Evolutionary conservation across 2,113 vertebrate genomes (phyloP).

Genomic region (Xiphias gladius): DNA sequence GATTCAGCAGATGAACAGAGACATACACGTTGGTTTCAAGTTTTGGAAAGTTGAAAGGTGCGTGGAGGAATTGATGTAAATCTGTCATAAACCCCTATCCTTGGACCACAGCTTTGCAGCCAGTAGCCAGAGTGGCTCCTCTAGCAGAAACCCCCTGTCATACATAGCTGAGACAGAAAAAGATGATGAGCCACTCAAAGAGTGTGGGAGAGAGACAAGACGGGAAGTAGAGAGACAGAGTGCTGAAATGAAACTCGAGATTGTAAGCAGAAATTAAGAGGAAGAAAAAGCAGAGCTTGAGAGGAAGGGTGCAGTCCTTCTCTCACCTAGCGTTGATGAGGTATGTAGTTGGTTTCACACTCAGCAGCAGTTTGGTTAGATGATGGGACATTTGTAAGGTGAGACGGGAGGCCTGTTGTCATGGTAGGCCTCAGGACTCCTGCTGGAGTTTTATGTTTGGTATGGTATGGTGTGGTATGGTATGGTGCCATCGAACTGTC

Average conservation of each 20-base stretch:
- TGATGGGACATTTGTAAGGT: slow-evolving; percentile 36
- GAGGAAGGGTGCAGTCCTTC: neutral
- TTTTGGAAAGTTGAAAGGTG: slow-evolving; percentile 48
- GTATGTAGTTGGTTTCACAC: slow-evolving; percentile 1
- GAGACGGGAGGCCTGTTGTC: slow-evolving; percentile 38
- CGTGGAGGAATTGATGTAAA: slow-evolving; percentile 50
- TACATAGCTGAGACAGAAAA: slow-evolving; percentile 56
- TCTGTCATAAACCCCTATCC: slow-evolving; percentile 54
- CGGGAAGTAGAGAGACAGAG: slow-evolving; percentile 41
- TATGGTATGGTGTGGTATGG: no score
- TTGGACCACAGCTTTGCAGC: slow-evolving; percentile 24
- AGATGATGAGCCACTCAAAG: slow-evolving; percentile 56
- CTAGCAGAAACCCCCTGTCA: slow-evolving; percentile 55
- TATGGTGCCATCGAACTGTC: slow-evolving; percentile 9
- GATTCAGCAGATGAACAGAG: slow-evolving; percentile 12
- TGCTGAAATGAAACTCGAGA: slow-evolving; percentile 27
- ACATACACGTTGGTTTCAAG: slow-evolving; percentile 28
- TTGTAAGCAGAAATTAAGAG: slow-evolving; percentile 19
- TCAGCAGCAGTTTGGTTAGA: slow-evolving; percentile 37
- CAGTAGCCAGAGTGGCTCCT: slow-evolving; percentile 70
- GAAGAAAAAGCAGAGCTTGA: neutral
- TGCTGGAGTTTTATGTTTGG: slow-evolving; percentile 25
- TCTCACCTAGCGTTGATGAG: slow-evolving; percentile 3
- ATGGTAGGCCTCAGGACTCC: slow-evolving; percentile 2
- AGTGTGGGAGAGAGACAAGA: slow-evolving; percentile 41